These are phyloP conservation scores for Gastracanthus pulcherrimus DNA, from an alignment of 2,888 invertebrate genomes.

Conservation along the genomic window DNA sequence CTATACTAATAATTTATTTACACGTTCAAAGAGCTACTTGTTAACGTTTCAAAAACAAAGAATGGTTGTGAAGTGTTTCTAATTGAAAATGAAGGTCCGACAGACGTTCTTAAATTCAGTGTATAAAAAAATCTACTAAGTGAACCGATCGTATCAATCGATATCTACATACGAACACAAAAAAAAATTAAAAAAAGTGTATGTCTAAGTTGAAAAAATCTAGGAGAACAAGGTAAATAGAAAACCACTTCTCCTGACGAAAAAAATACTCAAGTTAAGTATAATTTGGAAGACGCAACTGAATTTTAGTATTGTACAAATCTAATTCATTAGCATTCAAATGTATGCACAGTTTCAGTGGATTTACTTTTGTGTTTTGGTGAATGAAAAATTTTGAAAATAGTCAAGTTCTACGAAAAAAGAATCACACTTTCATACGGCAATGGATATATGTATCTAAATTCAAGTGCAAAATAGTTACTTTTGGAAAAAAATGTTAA, in stretches of 20 bases:
- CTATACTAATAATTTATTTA: slow-evolving; percentile 61
- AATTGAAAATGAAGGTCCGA: slow-evolving; percentile 22
- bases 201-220: neutral
- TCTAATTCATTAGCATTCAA: no score
- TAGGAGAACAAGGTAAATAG: slow-evolving; percentile 30
- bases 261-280: neutral
- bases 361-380: no score
- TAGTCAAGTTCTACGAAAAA: no score
- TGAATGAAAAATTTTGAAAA: no score
- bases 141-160: slow-evolving; percentile 9
- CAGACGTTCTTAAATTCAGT: neutral
- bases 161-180: slow-evolving; percentile 10
- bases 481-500: no score
- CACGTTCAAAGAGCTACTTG: slow-evolving; percentile 47
- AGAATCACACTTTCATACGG: no score
- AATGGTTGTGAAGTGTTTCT: slow-evolving; percentile 32
- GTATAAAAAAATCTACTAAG: slow-evolving; percentile 16
- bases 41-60: slow-evolving; percentile 32
- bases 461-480: no score
- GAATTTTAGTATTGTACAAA: no score
- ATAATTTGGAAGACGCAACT: no score
- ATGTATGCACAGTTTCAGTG: no score
- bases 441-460: no score
- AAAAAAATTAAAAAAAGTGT: slow-evolving; percentile 5
- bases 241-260: no score